Percentiles rank a stretch among this genome's conserved stretches.
phyloP scores from a whole-genome alignment of 2,888 invertebrate genomes.

The Ophion ventricosus region DNA sequence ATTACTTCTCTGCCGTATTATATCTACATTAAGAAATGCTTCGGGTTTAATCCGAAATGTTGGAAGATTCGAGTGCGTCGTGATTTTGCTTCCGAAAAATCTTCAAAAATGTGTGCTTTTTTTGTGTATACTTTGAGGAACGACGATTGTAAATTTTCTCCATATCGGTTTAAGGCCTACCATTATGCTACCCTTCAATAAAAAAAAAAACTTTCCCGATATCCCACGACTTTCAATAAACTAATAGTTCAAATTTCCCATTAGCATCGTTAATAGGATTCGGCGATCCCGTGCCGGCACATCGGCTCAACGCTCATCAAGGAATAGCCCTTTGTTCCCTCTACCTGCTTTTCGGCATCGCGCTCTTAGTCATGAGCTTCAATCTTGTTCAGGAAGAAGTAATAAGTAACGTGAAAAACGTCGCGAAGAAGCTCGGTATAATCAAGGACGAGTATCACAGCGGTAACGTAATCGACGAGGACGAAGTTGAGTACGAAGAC shows the following conservation, averaged over 20 bases:
- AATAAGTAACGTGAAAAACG: slow-evolving; percentile 93
- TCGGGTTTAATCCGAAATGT: too few species aligned
- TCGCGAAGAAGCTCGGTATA: slow-evolving; percentile 94
- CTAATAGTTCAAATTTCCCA: background rate
- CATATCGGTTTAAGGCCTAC: too few species aligned
- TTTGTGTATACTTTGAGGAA: too few species aligned
- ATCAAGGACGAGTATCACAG: slow-evolving; percentile 90
- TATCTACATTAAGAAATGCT: too few species aligned
- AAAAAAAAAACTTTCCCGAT: too few species aligned
- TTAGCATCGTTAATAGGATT: slow-evolving; percentile 84
- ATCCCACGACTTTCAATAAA: too few species aligned
- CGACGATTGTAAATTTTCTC: too few species aligned
- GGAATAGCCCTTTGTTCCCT: slow-evolving; percentile 95
- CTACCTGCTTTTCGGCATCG: slow-evolving; percentile 97
- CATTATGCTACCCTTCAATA: too few species aligned
- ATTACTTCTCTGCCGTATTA: too few species aligned
- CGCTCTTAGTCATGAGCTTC: slow-evolving; percentile 97
- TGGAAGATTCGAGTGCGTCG: too few species aligned
- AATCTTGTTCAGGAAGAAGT: slow-evolving; percentile 98
- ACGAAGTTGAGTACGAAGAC: slow-evolving; percentile 73
- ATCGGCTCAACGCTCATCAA: slow-evolving; percentile 85
- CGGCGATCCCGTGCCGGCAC: slow-evolving; percentile 95
- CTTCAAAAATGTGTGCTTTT: too few species aligned
- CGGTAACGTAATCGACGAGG: slow-evolving; percentile 84
- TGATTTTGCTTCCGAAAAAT: too few species aligned